Evolutionary conservation across 1,140 invertebrate genomes (phyloP), one percentile per base, ranked within the genome.

Genomic region (Hypsibius dujardini): DNA sequence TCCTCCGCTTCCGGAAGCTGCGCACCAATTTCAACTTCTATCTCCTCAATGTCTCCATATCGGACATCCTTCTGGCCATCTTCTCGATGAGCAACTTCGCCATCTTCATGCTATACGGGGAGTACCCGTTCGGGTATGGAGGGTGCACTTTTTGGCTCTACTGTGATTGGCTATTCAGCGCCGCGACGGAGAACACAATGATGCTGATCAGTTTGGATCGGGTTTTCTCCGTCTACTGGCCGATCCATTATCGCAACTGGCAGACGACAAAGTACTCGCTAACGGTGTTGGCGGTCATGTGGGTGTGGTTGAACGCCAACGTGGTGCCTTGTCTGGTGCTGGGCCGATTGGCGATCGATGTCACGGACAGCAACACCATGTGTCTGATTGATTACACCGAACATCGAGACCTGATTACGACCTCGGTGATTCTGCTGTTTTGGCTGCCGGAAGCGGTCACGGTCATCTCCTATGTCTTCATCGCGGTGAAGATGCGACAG

Each of bases 141-240:
- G 62, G 7, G 3, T 67, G 62, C 62, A 67, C 62, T 42, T 67
- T 42, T 7, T 67, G 62, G 62, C 62, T 67, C 3, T 67, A 67
- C 62, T 67, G 7, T 42, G 62, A 67, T 42, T 14, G 42, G 7
- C 7, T 67, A 7, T 3, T 7, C 7, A 14, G 3, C 62, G 42
- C 7, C 42, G 42, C 42, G 7, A 67, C 42, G 7, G 7, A 14
- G 62, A 7, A 67, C 3, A 67, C 7, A 3, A 67, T 67, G 7
- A 42, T 42, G 7, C 3, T 67, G 62, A 42, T 42, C 42, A 14
- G 7, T 42, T 42, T 67, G 42, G 62, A 67, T 42, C 62, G 62
- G 42, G 7, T 67, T 3, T 67, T 3, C 7, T 7, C 62, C 7
- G 42, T 67, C 7, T 14, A 7, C 62, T 67, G 7, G 7, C 62